Evolutionary conservation across 2,113 vertebrate species (phyloP), one percentile per base, ranked within the genome.

Genomic region (Pan paniscus): DNA sequence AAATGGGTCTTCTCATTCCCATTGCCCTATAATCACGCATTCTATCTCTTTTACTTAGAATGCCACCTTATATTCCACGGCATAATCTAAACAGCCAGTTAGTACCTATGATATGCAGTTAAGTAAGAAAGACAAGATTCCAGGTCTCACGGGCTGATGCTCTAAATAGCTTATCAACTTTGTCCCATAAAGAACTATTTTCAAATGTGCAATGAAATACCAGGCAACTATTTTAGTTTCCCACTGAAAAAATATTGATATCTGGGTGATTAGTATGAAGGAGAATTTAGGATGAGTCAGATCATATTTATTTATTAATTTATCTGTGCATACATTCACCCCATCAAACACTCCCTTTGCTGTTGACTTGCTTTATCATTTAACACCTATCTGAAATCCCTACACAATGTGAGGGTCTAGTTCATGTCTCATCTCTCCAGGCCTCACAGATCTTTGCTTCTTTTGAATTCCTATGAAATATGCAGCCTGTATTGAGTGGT

Each of bases 11-110:
- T 70, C 14, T 68, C 5, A 68, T 48, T 79, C 9, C 20, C 75
- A n/a, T 76, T 55, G 40, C 35, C 81, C 40, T 61, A 2, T 68
- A 40, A 61, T 68, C 46, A 90, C 2, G 2, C 32, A 86, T 67
- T 55, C 59, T 40, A 32, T 89, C 30, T 91, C 55, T 90, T 61
- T 92, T 82, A 70, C 30, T 83, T 46, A 64, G 55, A 96, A 94
- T 84, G 18, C 16, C 30, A 72, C 46, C 11, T 79, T 55, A 3
- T 50, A 2, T 73, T 84, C 25, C 38, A 55, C 0, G 27, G 1
- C 46, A 43, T 73, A 79, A 43, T 82, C 43, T 75, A 79, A 95
- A 72, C 2, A 57, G 50, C 23, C 50, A 59, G 43, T 61, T 43
- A 52, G 18, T 89, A 93, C 46, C 83, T 68, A 43, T 46, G 23